Evolutionary conservation across 1,140 invertebrate genomes (phyloP), one percentile per base, ranked within the genome.

Genomic region (Steinernema feltiae): DNA sequence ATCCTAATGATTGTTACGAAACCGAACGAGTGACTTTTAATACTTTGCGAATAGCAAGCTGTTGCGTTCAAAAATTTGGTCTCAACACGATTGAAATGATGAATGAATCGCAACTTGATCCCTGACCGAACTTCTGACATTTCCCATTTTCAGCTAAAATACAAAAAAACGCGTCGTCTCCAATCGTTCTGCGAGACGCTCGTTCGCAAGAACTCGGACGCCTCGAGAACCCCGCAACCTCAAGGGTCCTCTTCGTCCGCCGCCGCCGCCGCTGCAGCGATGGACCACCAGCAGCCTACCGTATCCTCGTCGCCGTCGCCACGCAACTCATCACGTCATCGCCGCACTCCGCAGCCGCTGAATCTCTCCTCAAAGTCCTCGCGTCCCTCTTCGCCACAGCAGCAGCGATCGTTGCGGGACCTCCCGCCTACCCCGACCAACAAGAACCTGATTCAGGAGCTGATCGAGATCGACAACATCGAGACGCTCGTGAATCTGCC

Each of bases 61-160:
- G n/a, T n/a, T n/a, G n/a, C n/a, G n/a, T n/a, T n/a, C n/a, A n/a
- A n/a, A n/a, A n/a, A n/a, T n/a, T n/a, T n/a, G n/a, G n/a, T n/a
- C n/a, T n/a, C n/a, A n/a, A n/a, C n/a, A n/a, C n/a, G n/a, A n/a
- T n/a, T n/a, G n/a, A 46, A 46, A n/a, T 46, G 7, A 46, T 46
- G 7, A 46, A 46, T 12, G 41, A 46, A 46, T 46, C n/a, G 7
- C 41, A 7, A 7, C n/a, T 12, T 12, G 7, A 7, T 46, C 41
- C 41, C n/a, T 46, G 7, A 46, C 41, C 7, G 7, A 46, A 7
- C 7, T n/a, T n/a, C n/a, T n/a, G n/a, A 12, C 12, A 7, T 27
- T 27, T 63, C n/a, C n/a, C n/a, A 15, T 3, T 63, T 79, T 24
- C 82, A 92, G 91, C 94, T 97, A 7, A 97, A 97, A 89, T 98